phyloP scores from a whole-genome alignment of 2,888 invertebrate genomes.

The Notodonta dromedarius region DNA sequence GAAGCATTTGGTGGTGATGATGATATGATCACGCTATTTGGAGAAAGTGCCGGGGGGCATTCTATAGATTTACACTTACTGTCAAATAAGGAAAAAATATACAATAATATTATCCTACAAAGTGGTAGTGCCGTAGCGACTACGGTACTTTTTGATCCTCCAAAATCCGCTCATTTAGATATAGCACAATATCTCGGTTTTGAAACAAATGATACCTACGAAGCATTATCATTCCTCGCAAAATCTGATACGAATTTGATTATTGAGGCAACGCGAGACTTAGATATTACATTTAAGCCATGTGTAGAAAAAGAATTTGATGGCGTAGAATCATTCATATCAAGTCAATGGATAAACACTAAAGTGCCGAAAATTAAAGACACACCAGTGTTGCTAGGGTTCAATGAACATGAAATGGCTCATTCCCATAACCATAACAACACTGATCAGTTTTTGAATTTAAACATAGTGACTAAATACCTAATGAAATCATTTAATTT shows the following conservation, averaged over 20 bases:
- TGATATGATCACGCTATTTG: slow-evolving; percentile 54
- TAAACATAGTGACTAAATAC: background rate
- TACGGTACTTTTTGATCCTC: slow-evolving; percentile 29
- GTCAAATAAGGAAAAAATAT: slow-evolving; percentile 43
- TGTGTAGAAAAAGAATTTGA: slow-evolving; percentile 49
- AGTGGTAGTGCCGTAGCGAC: slow-evolving; percentile 45
- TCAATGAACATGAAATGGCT: slow-evolving; percentile 38
- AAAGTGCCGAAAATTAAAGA: slow-evolving; percentile 33
- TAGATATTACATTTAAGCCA: slow-evolving; percentile 31
- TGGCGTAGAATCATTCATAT: slow-evolving; percentile 43
- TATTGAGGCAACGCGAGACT: slow-evolving; percentile 30
- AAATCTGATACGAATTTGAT: slow-evolving; percentile 36
- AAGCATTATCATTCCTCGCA: slow-evolving; percentile 47
- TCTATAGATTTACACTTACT: slow-evolving; percentile 55
- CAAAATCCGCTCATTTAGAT: slow-evolving; percentile 34
- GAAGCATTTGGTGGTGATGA: slow-evolving; percentile 58
- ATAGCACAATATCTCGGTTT: slow-evolving; percentile 34
- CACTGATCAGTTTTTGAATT: background rate
- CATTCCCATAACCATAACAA: background rate
- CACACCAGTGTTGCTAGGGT: slow-evolving; percentile 47
- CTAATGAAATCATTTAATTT: background rate
- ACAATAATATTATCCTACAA: slow-evolving; percentile 48
- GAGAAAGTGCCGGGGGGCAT: slow-evolving; percentile 57
- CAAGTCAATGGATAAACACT: slow-evolving; percentile 33
- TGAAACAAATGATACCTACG: slow-evolving; percentile 31